phyloP scores from a whole-genome alignment of 2,113 vertebrate genomes.

The Thamnophis sirtalis region DNA sequence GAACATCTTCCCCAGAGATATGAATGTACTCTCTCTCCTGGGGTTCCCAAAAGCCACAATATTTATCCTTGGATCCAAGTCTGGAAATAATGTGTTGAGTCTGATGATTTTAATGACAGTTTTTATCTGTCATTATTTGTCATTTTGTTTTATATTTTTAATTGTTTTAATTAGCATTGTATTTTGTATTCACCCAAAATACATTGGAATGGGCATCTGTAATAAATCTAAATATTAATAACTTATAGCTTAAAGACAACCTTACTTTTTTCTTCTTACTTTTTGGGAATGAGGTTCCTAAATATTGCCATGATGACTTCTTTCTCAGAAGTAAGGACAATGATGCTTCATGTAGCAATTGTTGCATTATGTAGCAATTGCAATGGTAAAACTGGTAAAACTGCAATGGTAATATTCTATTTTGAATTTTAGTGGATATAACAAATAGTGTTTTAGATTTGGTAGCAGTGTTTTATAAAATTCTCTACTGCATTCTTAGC shows the following conservation, averaged over 20 bases:
- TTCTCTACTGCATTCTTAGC: constrained; percentile 14
- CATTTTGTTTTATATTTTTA: background rate
- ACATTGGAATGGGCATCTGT: background rate
- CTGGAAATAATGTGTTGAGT: background rate
- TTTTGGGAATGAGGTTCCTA: background rate
- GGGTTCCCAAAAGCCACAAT: background rate
- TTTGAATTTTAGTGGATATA: background rate
- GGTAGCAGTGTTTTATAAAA: background rate
- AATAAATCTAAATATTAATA: background rate
- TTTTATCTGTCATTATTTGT: background rate
- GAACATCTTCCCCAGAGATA: background rate
- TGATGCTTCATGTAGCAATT: background rate
- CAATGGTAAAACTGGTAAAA: too few relatives aligned
- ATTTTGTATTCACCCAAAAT: background rate
- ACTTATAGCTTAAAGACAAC: background rate
- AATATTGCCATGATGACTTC: background rate
- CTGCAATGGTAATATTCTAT: too few relatives aligned
- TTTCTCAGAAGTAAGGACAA: background rate
- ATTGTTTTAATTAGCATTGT: background rate
- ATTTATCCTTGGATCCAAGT: background rate
- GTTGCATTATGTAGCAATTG: background rate
- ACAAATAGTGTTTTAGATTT: background rate
- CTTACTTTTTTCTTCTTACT: background rate
- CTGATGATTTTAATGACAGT: background rate
- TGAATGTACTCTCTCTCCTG: background rate